Evolutionary conservation across 2,113 vertebrate genomes (phyloP).

Genomic region (Leucopsar rothschildi): DNA sequence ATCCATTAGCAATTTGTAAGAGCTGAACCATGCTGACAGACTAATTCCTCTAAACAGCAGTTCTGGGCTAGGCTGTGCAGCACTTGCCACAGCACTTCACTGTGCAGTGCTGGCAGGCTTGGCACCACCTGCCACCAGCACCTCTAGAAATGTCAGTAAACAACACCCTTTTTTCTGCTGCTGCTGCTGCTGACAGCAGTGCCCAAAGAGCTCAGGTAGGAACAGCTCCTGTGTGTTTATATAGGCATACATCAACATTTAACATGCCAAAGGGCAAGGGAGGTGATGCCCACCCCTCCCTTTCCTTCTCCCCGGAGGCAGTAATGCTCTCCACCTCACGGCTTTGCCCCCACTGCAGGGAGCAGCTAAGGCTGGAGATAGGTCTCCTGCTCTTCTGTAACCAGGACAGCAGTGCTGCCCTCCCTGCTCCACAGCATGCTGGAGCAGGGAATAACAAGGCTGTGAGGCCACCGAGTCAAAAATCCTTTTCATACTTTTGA

Average conservation of each 20-base stretch:
- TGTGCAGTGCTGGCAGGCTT: background rate
- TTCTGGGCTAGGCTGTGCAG: background rate
- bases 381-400: background rate
- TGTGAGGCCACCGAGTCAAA: background rate
- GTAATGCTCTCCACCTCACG: background rate
- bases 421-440: background rate
- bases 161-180: background rate
- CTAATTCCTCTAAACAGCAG: background rate
- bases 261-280: accelerated
- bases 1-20: constrained; percentile 4
- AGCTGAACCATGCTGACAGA: background rate
- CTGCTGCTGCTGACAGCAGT: background rate
- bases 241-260: background rate
- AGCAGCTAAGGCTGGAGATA: background rate
- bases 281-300: background rate
- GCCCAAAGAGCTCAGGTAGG: background rate
- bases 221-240: background rate
- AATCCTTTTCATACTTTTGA: background rate
- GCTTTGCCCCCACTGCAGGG: background rate
- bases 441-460: background rate
- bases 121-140: background rate
- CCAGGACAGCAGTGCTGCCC: accelerated
- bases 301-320: background rate
- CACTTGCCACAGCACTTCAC: background rate
- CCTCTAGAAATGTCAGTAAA: background rate